Base-by-base conservation (phyloP, 1,140 invertebrate species). In the Drosophila sp. region DNA sequence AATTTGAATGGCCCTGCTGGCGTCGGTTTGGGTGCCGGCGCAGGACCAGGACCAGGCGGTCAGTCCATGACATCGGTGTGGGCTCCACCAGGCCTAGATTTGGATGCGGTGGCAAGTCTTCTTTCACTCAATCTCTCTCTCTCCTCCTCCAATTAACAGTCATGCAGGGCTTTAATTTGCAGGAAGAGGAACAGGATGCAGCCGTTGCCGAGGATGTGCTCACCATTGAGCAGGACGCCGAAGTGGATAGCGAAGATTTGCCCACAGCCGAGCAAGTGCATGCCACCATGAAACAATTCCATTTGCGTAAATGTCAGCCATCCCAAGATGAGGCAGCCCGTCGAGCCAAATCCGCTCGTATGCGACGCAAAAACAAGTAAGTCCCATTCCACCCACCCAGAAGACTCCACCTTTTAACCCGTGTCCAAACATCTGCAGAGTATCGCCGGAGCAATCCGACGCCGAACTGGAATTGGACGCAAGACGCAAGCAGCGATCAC, bases 241-340 rank as follows among this genome's bases (percentile, higher is more conserved):
- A 91, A 56, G 92, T 92, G 87, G 82, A 80, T n/a, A 90, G 79
- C 50, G 91, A 92, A 8, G 91, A 92, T 35, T 58, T 90, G 57
- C 83, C 84, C 8, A 92, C 91, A 1, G 63, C 66, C 4, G 91
- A 92, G 6, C 80, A 92, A 54, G 91, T 92, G 29, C 91, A 91
- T 54, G 90, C 90, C 50, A 91, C 90, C 23, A 92, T 92, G 91
- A 85, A 90, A 55, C 84, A 92, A 65, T 91, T 92, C 41, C 91
- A 92, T 72, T 60, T 92, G 55, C 90, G 81, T 44, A 92, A 91
- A 60, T 83, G 86, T 30, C 91, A 92, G 73, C 84, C 89, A 5
- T 47, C 72, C 2, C 84, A 91, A 62, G 86, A 91, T 27, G 91
- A 92, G 35, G 90, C 84, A 60, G 86, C 85, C 1, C 78, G 82